Percentiles rank a stretch among this genome's conserved stretches.
phyloP scores from a whole-genome alignment of 2,888 invertebrate genomes.

The Cactoblastis cactorum region DNA sequence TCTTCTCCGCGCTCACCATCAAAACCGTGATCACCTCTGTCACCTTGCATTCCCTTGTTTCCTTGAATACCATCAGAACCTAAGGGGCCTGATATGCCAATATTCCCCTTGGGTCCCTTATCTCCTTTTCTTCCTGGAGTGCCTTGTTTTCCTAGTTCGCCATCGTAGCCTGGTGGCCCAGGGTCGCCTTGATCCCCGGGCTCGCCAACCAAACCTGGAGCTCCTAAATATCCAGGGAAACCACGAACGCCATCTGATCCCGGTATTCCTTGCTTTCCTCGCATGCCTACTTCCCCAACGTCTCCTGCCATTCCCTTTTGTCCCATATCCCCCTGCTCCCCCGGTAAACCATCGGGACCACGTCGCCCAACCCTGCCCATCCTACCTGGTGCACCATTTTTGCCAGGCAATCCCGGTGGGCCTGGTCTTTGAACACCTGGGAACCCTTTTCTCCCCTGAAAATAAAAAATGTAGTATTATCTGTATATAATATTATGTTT shows the following conservation, averaged over 20 bases:
- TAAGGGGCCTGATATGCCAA: constrained; percentile 37
- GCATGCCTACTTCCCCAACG: constrained; percentile 57
- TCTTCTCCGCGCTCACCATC: constrained; percentile 72
- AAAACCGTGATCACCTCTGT: constrained; percentile 64
- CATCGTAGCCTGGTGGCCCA: constrained; percentile 81
- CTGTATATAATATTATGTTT: no score
- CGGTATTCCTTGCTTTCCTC: constrained; percentile 53
- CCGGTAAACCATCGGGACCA: constrained; percentile 64
- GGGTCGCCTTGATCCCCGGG: constrained; percentile 87
- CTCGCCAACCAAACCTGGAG: constrained; percentile 47
- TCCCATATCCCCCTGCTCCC: constrained; percentile 63
- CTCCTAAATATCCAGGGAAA: constrained; percentile 81
- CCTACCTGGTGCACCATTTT: constrained; percentile 84
- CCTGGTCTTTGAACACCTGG: constrained; percentile 76
- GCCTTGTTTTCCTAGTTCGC: constrained; percentile 71
- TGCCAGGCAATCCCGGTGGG: constrained; percentile 84
- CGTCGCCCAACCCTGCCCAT: constrained; percentile 79
- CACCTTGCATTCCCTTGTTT: constrained; percentile 70
- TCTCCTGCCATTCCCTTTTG: constrained; percentile 79
- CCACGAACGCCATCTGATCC: constrained; percentile 66
- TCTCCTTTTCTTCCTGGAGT: constrained; percentile 37
- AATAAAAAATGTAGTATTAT: constrained; percentile 21
- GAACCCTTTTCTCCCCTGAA: constrained; percentile 66
- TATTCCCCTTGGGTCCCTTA: constrained; percentile 44
- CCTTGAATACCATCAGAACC: constrained; percentile 52